These are phyloP conservation scores for Metalampra italica DNA, from an alignment of 2,888 invertebrate species.

Conservation along the genomic window DNA sequence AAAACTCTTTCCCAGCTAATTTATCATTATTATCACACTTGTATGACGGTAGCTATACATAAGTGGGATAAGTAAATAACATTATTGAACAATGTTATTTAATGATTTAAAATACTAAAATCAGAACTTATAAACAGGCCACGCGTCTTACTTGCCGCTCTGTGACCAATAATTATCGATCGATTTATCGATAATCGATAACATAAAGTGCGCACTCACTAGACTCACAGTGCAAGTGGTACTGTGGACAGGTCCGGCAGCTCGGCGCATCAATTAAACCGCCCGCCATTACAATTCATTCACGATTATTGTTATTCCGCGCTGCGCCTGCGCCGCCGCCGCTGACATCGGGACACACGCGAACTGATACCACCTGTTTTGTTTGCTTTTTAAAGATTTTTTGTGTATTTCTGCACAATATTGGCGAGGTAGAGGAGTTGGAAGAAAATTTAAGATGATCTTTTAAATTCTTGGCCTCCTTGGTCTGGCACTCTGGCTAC, in stretches of 20 bases:
- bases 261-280: slow-evolving; percentile 61
- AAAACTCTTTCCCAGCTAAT: too few species aligned
- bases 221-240: not conserved
- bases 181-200: not conserved
- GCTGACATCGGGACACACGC: slow-evolving; percentile 48
- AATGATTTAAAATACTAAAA: too few species aligned
- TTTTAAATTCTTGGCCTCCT: too few species aligned
- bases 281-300: slow-evolving; percentile 67
- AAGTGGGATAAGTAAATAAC: too few species aligned
- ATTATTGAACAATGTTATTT: too few species aligned
- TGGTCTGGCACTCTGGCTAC: too few species aligned
- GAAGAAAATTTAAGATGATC: too few species aligned
- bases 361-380: slow-evolving; percentile 31
- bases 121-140: too few species aligned
- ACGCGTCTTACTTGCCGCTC: too few species aligned
- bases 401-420: slow-evolving; percentile 1
- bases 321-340: slow-evolving; percentile 39
- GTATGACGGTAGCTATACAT: too few species aligned
- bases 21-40: too few species aligned
- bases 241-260: slow-evolving; percentile 17
- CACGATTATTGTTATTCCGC: slow-evolving; percentile 66
- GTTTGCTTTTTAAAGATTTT: slow-evolving; percentile 20
- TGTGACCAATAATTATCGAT: too few species aligned
- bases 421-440: not conserved
- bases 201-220: not conserved